Conservation (phyloP, 2,797 vertebrate species). For the Neosilurus mollespiculum region DNA sequence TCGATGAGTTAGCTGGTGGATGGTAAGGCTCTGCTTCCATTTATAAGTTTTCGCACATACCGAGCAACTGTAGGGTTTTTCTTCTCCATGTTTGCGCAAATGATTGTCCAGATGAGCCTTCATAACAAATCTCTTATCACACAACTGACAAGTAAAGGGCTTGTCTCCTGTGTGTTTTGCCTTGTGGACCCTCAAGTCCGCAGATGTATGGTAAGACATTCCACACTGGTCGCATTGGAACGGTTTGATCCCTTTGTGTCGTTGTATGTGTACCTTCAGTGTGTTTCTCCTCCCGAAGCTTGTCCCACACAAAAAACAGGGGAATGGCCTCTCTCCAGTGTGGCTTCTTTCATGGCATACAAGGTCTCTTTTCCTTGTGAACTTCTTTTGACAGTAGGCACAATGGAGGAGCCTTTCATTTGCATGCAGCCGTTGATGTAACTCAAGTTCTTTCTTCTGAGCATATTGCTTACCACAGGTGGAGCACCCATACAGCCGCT, state of each 20-base stretch:
- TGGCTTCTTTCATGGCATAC: conserved; percentile 43
- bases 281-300: conserved; percentile 13
- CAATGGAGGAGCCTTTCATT: conserved; percentile 27
- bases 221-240: conserved; percentile 39
- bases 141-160: conserved; percentile 34
- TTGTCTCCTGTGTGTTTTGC: conserved; percentile 26
- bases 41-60: conserved; percentile 36
- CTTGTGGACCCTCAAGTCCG: conserved; percentile 25
- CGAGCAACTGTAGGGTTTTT: conserved; percentile 15
- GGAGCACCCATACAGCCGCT: neutral
- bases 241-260: conserved; percentile 19
- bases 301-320: conserved; percentile 37
- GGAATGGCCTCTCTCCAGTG: conserved; percentile 43
- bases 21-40: conserved; percentile 12
- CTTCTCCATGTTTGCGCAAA: conserved; percentile 14
- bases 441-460: neutral
- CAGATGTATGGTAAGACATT: conserved; percentile 20
- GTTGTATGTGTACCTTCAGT: conserved; percentile 20
- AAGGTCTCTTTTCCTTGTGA: conserved; percentile 25
- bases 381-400: conserved; percentile 44
- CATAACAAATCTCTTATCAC: conserved; percentile 18
- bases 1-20: conserved; percentile 28
- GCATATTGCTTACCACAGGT: conserved; percentile 3
- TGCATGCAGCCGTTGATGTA: conserved; percentile 36
- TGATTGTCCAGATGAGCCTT: conserved; percentile 1